Evolutionary conservation across 2,113 vertebrate species (phyloP), one percentile per base, ranked within the genome.

Genomic region (Micronycteris hirsuta): DNA sequence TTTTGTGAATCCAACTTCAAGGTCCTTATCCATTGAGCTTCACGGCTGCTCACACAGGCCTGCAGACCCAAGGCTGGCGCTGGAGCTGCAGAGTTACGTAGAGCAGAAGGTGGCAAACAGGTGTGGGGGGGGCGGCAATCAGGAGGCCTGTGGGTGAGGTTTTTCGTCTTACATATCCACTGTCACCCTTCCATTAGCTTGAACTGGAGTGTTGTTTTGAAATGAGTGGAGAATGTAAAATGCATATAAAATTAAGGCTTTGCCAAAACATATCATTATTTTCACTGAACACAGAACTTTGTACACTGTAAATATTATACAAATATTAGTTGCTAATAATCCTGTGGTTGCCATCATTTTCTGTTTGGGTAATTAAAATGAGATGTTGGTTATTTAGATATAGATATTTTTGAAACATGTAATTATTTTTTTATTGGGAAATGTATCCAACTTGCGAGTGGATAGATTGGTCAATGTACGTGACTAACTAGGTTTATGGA

Each of bases 301-400:
- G 56, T 49, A 52, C 58, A 47, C 86, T 54, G 24, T 91, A 89
- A 58, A 4, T 54, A 17, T 31, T n/a, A 11, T 81, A 85, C 13
- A 65, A 26, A 45, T 86, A 47, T 56, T 77, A 87, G 24, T 33
- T 93, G 54, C 41, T 67, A n/a, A 70, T 67, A 61, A 56, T 77
- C 65, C 74, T 89, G 24, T 80, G 63, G 38, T 70, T 73, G 49
- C 49, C 65, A 9, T 76, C 43, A 47, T 74, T 86, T n/a, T n/a
- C 77, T 77, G 41, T 86, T 90, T 94, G 71, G 36, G 41, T 78
- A 81, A 86, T 73, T 86, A 89, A 89, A 81, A 74, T 86, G 67
- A 94, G 47, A 63, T 86, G 92, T 87, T 47, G 22, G 52, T 43
- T 95, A 73, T 43, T 85, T 88, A 26, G 81, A 47, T 88, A 15